Base-by-base conservation (phyloP, 1,140 invertebrate genomes). In the Drosophila gunungcola region DNA sequence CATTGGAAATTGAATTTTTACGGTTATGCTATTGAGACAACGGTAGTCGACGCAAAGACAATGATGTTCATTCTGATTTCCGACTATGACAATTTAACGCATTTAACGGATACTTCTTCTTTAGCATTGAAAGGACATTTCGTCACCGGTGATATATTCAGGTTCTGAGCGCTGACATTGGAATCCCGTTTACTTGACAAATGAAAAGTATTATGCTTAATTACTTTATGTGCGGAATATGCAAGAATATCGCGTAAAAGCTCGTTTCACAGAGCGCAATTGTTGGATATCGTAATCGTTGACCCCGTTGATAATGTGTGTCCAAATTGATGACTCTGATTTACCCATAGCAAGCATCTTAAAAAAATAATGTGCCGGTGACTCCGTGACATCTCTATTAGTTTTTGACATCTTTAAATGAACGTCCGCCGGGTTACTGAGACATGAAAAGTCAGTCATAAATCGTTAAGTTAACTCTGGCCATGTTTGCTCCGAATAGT, bases 1-100 rank as follows among this genome's bases (percentile, higher is more conserved):
- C 5, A 49, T 29, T 29, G 27, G 27, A 49, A 27, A 27, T n/a
- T 2, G 45, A 1, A 48, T 27, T 45, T 45, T 45, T 10, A 45
- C 10, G 9, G 43, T 45, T 16, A 45, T 45, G 21, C 43, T 45
- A 16, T 45, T 45, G 10, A 45, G 43, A 13, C 43, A 16, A 4
- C 43, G 43, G 16, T 27, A 48, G 45, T 48, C 45, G 25, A 48
- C 45, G 45, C 21, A 48, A 25, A 46, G 21, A 11, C 43, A 21
- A 48, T 48, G 45, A 7, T 48, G 11, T 4, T 12, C 25, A 27
- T 48, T n/a, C 5, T n/a, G 11, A 9, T 48, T 27, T 11, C 27
- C 6, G 10, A n/a, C 45, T 16, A 5, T 13, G 39, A 41, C 10
- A 38, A 11, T 38, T 38, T 2, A 3, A 38, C n/a, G 10, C 36